A percentile compares a stretch with the other conserved stretches of the same genome.
Evolutionary conservation across 2,888 invertebrate species (phyloP).

Genomic region (Mesorhabditis belari): DNA sequence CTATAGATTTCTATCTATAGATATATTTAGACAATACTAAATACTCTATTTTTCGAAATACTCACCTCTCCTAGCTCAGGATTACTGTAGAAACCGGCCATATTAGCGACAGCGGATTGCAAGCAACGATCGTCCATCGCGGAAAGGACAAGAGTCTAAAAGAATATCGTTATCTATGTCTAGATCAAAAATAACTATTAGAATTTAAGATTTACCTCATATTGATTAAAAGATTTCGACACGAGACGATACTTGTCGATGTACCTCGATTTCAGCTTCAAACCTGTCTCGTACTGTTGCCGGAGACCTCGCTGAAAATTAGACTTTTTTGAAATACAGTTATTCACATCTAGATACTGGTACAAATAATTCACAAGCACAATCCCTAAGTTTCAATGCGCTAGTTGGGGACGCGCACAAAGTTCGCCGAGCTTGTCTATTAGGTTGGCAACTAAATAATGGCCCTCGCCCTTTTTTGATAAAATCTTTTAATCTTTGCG

Average conservation of each 20-base stretch:
- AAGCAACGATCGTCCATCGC: background rate
- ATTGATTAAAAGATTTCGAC: background rate
- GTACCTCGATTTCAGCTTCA: background rate
- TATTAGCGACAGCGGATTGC: background rate
- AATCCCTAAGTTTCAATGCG: too few species aligned
- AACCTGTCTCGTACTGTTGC: background rate
- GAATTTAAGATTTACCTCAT: background rate
- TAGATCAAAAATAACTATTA: background rate
- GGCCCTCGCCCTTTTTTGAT: too few species aligned
- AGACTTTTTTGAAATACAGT: too few species aligned
- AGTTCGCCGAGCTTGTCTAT: too few species aligned
- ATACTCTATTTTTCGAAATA: background rate
- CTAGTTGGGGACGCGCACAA: too few species aligned
- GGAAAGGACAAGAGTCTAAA: background rate
- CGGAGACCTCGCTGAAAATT: background rate
- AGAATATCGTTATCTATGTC: background rate
- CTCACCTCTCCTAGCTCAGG: background rate
- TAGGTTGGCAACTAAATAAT: too few species aligned
- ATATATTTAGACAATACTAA: background rate
- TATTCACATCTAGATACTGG: too few species aligned
- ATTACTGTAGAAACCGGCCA: background rate
- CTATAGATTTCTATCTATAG: background rate
- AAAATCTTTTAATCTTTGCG: too few species aligned
- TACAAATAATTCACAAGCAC: too few species aligned
- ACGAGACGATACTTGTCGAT: background rate